Conservation (phyloP, 2,797 vertebrate genomes). For the Tokudaia muenninki region DNA sequence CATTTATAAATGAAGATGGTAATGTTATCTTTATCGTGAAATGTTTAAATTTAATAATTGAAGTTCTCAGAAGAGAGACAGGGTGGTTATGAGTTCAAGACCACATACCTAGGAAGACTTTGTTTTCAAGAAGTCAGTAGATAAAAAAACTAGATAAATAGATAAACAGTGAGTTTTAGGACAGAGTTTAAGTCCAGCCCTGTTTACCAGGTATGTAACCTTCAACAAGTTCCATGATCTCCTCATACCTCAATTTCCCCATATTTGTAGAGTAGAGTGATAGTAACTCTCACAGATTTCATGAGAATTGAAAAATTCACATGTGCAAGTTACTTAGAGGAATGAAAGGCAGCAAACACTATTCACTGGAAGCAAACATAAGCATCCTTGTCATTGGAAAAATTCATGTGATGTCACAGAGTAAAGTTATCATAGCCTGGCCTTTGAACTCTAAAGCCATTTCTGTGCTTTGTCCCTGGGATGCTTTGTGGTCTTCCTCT, state of each 20-base stretch:
- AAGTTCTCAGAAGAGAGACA: not conserved
- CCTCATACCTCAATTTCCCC: not conserved
- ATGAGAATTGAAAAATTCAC: not conserved
- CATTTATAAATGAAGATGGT: not conserved
- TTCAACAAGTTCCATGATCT: not conserved
- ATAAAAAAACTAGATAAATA: not conserved
- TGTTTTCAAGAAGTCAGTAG: not conserved
- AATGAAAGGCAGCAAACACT: not conserved
- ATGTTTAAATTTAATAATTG: not conserved
- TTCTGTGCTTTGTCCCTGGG: not conserved
- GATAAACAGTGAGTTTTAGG: not conserved
- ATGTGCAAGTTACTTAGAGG: not conserved
- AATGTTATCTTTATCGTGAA: not conserved
- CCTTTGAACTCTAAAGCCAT: conserved; percentile 30
- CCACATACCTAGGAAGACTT: not conserved
- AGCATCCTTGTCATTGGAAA: not conserved
- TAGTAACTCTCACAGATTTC: not conserved
- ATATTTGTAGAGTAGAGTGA: not conserved
- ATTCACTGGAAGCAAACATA: not conserved
- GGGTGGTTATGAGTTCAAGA: not conserved
- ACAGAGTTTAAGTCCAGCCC: not conserved
- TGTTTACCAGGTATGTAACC: not conserved
- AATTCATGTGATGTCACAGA: conserved; percentile 6
- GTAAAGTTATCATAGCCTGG: not conserved
- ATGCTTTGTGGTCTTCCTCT: not conserved